These are phyloP conservation scores for Lathronympha strigana DNA, from an alignment of 2,888 invertebrate genomes.

Conservation along the genomic window DNA sequence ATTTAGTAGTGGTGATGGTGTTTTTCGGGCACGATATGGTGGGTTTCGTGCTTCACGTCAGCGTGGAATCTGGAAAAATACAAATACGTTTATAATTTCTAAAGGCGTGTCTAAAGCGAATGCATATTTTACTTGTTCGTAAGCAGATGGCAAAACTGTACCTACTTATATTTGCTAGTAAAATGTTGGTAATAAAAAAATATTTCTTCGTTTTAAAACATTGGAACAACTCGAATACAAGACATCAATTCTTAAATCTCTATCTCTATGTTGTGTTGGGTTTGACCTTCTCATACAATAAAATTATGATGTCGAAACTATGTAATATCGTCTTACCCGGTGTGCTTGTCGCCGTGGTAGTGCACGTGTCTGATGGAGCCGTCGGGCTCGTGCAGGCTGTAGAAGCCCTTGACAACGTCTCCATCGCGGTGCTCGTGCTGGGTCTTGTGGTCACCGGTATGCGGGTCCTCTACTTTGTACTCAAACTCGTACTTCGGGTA, in stretches of 20 bases:
- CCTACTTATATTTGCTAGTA: too few species aligned
- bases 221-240: too few species aligned
- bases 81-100: background rate
- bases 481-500: slow-evolving; percentile 69
- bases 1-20: slow-evolving; percentile 47
- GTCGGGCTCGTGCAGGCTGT: slow-evolving; percentile 77
- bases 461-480: slow-evolving; percentile 71
- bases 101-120: background rate
- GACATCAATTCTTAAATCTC: too few species aligned
- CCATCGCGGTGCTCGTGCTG: slow-evolving; percentile 75
- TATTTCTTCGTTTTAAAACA: too few species aligned
- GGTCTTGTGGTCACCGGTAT: slow-evolving; percentile 78
- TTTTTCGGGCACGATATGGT: slow-evolving; percentile 51
- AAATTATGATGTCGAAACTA: background rate
- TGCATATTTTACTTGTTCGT: background rate
- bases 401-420: slow-evolving; percentile 65
- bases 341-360: slow-evolving; percentile 77
- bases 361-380: slow-evolving; percentile 80
- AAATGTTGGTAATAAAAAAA: too few species aligned
- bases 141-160: too few species aligned
- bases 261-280: too few species aligned
- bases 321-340: slow-evolving; percentile 58
- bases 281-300: background rate
- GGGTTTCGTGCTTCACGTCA: slow-evolving; percentile 53
- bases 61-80: slow-evolving; percentile 53